Evolutionary conservation across 2,113 vertebrate genomes (phyloP).

Genomic region (Tachycineta bicolor): DNA sequence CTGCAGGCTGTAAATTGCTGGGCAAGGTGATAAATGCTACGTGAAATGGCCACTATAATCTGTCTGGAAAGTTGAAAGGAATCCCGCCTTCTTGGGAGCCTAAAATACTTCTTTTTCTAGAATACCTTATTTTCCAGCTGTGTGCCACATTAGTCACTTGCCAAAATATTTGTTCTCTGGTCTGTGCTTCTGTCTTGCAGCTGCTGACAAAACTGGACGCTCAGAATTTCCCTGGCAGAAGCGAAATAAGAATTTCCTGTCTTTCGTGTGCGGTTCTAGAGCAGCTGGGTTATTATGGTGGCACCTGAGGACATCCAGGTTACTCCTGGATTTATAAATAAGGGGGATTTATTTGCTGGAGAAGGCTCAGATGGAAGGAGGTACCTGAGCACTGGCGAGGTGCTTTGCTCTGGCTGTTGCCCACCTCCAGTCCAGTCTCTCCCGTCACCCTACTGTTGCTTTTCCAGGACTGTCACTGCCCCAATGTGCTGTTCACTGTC

Average conservation of each 20-base stretch:
- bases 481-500: background rate
- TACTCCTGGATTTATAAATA: background rate
- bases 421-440: accelerated
- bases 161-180: background rate
- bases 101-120: background rate
- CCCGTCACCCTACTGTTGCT: background rate
- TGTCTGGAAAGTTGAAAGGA: conserved; percentile 17
- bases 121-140: background rate
- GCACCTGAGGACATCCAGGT: no score
- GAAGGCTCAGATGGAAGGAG: background rate
- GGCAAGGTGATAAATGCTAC: background rate
- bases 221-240: background rate
- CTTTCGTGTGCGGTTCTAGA: accelerated
- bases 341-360: background rate
- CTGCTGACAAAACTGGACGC: background rate
- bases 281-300: background rate
- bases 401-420: background rate
- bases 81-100: background rate
- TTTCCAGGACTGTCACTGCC: background rate
- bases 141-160: background rate
- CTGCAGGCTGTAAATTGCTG: background rate
- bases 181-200: background rate
- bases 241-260: background rate
- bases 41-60: background rate
- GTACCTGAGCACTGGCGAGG: background rate